phyloP scores from a whole-genome alignment of 2,113 vertebrate species.

The Eolophus roseicapilla region DNA sequence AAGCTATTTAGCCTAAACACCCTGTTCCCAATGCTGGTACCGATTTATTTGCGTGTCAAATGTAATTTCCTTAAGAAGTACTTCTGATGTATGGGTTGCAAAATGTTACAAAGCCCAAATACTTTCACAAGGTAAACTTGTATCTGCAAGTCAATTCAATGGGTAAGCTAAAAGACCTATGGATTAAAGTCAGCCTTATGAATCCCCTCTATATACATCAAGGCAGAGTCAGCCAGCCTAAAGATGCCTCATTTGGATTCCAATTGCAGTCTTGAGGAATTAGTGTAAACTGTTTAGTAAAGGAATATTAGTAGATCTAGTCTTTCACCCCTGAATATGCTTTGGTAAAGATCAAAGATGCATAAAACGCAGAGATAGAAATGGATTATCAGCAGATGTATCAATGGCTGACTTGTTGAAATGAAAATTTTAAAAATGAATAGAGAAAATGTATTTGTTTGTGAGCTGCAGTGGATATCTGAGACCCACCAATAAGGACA shows the following conservation, averaged over 20 bases:
- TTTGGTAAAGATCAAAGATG: neutral
- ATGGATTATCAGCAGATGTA: neutral
- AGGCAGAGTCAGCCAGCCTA: neutral
- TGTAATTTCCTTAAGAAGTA: neutral
- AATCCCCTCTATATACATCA: neutral
- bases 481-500: neutral
- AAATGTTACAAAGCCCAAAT: neutral
- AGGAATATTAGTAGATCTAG: neutral
- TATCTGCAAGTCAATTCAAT: neutral
- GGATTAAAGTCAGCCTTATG: neutral
- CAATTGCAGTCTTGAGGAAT: neutral
- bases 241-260: neutral
- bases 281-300: neutral
- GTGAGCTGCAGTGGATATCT: neutral
- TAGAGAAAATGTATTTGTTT: neutral
- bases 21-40: neutral
- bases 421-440: neutral
- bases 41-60: neutral
- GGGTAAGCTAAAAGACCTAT: rapidly evolving
- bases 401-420: neutral
- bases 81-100: neutral
- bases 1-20: neutral
- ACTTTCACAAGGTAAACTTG: neutral
- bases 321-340: neutral
- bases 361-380: neutral